Conservation (phyloP, 1,140 invertebrate species). For the Archegozetes longisetosus region DNA sequence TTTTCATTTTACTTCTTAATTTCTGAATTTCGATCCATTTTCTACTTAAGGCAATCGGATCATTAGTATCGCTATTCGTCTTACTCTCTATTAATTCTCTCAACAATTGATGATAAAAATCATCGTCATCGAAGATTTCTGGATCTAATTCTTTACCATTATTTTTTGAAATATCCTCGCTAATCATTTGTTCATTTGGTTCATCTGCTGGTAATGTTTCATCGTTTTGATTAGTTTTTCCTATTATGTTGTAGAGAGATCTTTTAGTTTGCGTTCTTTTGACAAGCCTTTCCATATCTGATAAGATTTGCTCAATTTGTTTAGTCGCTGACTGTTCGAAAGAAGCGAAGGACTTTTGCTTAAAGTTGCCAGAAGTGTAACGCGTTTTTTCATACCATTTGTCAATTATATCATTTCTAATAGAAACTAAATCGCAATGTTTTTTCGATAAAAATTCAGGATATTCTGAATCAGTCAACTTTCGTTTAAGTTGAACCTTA, state of each 20-base stretch:
- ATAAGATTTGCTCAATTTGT: slow-evolving; percentile 69
- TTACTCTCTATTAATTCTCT: slow-evolving; percentile 82
- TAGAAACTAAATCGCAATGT: not conserved
- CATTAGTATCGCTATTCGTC: slow-evolving; percentile 50
- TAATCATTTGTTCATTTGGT: slow-evolving; percentile 15
- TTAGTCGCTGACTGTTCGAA: slow-evolving; percentile 58
- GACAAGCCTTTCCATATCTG: slow-evolving; percentile 54
- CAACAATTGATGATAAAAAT: slow-evolving; percentile 87
- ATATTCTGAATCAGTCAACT: slow-evolving; percentile 44
- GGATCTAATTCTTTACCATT: slow-evolving; percentile 44
- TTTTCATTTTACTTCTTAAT: slow-evolving; percentile 70
- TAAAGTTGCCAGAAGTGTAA: slow-evolving; percentile 32
- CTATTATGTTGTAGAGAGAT: slow-evolving; percentile 52
- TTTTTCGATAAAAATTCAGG: slow-evolving; percentile 41
- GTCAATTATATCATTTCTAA: slow-evolving; percentile 38
- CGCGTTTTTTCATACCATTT: slow-evolving; percentile 86
- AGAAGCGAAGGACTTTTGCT: slow-evolving; percentile 40
- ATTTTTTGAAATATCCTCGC: slow-evolving; percentile 21
- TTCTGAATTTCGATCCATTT: slow-evolving; percentile 83
- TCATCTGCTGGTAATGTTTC: no score
- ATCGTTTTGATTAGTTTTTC: slow-evolving; percentile 28
- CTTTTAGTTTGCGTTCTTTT: slow-evolving; percentile 63
- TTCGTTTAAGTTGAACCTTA: slow-evolving; percentile 33
- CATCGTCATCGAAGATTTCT: slow-evolving; percentile 90
- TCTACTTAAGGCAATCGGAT: slow-evolving; percentile 40